A percentile compares a stretch with the other conserved stretches of the same genome.
These are phyloP conservation scores for Enhydra lutris DNA, from an alignment of 2,113 vertebrate genomes.

Conservation along the genomic window DNA sequence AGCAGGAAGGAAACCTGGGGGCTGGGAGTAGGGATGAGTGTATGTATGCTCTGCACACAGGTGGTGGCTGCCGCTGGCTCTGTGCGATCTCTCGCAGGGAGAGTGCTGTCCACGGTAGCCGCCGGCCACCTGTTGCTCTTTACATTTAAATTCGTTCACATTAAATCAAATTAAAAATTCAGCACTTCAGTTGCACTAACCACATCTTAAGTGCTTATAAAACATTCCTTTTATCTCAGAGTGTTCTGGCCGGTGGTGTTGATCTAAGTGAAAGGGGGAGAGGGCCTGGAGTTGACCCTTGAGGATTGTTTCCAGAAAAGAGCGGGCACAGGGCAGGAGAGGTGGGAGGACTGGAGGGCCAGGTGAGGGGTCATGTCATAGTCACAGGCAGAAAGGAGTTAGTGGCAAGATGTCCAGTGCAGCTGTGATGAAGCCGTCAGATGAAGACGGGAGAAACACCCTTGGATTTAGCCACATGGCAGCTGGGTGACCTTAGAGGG, in stretches of 20 bases:
- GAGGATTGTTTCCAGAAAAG: background rate
- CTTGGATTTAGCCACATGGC: background rate
- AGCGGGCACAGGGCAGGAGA: background rate
- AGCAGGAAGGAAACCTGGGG: background rate
- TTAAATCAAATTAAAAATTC: background rate
- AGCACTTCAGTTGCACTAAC: background rate
- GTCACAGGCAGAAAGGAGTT: too few species aligned
- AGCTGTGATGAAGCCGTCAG: background rate
- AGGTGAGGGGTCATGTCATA: background rate
- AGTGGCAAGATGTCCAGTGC: background rate
- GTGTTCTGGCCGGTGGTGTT: background rate
- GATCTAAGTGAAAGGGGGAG: background rate
- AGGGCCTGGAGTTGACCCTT: background rate
- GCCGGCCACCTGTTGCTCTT: background rate
- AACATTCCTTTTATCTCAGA: background rate
- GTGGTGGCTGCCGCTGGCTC: background rate
- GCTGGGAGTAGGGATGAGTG: background rate
- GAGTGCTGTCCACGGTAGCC: background rate
- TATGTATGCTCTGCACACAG: background rate
- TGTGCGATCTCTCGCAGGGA: rapidly evolving
- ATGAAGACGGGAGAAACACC: background rate
- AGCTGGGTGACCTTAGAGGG: background rate
- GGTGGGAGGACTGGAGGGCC: background rate
- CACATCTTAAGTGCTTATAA: background rate
- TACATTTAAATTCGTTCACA: background rate